These are phyloP conservation scores for Salminus brasiliensis DNA, from an alignment of 2,113 vertebrate genomes.

Conservation along the genomic window DNA sequence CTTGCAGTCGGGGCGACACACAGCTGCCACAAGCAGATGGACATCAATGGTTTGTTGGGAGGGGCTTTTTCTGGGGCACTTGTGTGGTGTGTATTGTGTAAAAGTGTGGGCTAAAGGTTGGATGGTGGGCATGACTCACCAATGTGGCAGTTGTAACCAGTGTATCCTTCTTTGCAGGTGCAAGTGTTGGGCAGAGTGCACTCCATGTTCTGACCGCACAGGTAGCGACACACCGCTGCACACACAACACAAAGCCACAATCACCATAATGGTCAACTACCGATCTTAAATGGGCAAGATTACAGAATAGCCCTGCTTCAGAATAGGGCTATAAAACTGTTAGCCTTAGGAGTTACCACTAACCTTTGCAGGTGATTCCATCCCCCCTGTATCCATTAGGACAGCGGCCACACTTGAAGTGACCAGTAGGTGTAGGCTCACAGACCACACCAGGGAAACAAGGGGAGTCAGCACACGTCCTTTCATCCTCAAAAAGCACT, in stretches of 20 bases:
- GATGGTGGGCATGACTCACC: slow-evolving; percentile 70
- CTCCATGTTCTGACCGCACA: slow-evolving; percentile 85
- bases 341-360: slow-evolving; percentile 5
- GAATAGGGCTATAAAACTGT: too few species aligned
- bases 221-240: slow-evolving; percentile 83
- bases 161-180: slow-evolving; percentile 85
- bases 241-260: slow-evolving; percentile 40
- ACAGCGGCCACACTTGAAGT: slow-evolving; percentile 79
- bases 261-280: too few species aligned
- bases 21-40: slow-evolving; percentile 71
- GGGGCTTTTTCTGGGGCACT: too few species aligned
- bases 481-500: neutral
- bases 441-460: slow-evolving; percentile 84
- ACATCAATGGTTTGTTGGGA: neutral
- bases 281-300: too few species aligned
- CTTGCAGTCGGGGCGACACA: slow-evolving; percentile 87
- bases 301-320: too few species aligned
- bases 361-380: slow-evolving; percentile 85
- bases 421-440: slow-evolving; percentile 68
- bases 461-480: slow-evolving; percentile 74
- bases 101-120: neutral
- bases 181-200: slow-evolving; percentile 86
- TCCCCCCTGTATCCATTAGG: slow-evolving; percentile 83
- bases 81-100: neutral
- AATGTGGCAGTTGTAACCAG: slow-evolving; percentile 82